Conservation (phyloP, 37 sponge, comb jelly and placozoan genomes). For the Bolinopsis microptera region DNA sequence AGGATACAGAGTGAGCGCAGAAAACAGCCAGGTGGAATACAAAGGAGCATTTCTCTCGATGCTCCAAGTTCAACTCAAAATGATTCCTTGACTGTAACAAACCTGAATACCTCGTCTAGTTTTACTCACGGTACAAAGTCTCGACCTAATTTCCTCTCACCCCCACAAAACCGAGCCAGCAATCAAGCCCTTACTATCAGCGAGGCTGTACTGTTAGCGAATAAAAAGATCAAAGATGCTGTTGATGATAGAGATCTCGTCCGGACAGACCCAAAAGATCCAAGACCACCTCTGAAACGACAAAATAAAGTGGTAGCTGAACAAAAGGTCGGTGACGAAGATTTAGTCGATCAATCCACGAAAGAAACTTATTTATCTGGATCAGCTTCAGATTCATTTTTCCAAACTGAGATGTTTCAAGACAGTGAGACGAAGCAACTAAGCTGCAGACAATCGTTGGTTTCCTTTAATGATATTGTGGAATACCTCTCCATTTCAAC, state of each 20-base stretch:
- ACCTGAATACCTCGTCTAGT: background rate
- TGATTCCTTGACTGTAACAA: background rate
- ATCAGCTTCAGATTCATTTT: background rate
- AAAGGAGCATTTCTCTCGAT: background rate
- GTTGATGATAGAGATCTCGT: background rate
- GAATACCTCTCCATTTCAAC: background rate
- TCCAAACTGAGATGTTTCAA: background rate
- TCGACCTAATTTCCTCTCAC: background rate
- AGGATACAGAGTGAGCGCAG: background rate
- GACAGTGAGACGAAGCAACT: background rate
- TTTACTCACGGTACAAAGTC: background rate
- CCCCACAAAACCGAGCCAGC: background rate
- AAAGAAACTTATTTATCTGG: background rate
- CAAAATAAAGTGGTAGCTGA: background rate
- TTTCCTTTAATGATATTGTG: conserved; percentile 10
- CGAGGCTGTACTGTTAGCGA: background rate
- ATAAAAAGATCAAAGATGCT: background rate
- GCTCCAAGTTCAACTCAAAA: background rate
- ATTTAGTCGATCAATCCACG: background rate
- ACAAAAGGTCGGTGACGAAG: background rate
- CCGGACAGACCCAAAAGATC: background rate
- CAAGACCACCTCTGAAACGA: background rate
- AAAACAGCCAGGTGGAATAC: background rate
- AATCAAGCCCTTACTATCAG: background rate
- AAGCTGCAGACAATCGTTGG: background rate